Base-by-base conservation (phyloP, 2,888 invertebrate genomes). In the Mythimna impura region DNA sequence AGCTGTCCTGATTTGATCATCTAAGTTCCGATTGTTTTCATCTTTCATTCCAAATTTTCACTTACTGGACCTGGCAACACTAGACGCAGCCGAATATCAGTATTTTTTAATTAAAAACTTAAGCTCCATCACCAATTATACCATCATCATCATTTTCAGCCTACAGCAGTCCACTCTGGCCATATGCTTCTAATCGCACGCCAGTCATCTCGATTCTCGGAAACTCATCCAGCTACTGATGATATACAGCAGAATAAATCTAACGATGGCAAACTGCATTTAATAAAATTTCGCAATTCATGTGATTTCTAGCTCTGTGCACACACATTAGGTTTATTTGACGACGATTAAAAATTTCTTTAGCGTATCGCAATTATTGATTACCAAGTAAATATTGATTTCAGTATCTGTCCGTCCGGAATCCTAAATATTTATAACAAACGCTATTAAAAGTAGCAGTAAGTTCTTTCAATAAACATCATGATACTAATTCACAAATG, bases 321-420 rank as follows among this genome's bases (percentile, higher is more conserved):
- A 73, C 43, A 80, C 43, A 80, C 47, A 50, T 78, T 61, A 72
- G 30, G 9, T 34, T 34, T 76, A 63, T 72, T 72, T 60, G 73
- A 72, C 64, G 80, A 57, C 30, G 20, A 36, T 54, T 40, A 12
- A 36, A 4, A 64, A 47, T 74, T 64, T 22, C 58, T 9, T 64
- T 52, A 80, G 30, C 58, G 6, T 54, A 17, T 25, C 25, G 34
- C 52, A 36, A 64, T 64, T 12, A 25, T 36, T 73, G 40, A 71
- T 74, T 22, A 5, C 9, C 17, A 4, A 3, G 47, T 71, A 50
- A 55, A 71, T 36, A 40, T 47, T n/a, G 14, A 25, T 10, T 47
- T 69, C 34, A 17, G 4, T 36, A 4, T 78, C 54, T 25, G 3
- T 55, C 50, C 17, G 7, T 40, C 25, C 12, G 20, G 57, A 9